Evolutionary conservation across 2,888 invertebrate genomes (phyloP).

Genomic region (Volucella inflata): DNA sequence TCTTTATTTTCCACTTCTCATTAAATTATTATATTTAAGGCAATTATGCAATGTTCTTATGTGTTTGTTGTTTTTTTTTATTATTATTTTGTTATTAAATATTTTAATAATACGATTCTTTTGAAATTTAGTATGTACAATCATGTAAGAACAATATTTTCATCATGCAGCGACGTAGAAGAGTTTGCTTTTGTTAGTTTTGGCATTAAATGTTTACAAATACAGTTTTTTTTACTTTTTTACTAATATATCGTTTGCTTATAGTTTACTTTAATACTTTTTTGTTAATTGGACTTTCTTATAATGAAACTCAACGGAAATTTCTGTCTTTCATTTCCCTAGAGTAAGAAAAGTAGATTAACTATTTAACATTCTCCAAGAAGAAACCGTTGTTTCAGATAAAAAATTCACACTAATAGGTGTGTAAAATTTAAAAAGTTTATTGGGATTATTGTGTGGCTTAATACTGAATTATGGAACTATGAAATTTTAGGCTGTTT

Average conservation of each 20-base stretch:
- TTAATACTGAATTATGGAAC: conserved; percentile 36
- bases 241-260: conserved; percentile 1
- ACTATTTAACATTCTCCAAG: conserved; percentile 45
- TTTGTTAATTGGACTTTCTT: conserved; percentile 54
- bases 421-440: conserved; percentile 6
- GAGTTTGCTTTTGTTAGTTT: conserved; percentile 10
- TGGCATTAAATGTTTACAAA: conserved; percentile 48
- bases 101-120: conserved; percentile 14
- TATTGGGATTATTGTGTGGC: conserved; percentile 3
- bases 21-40: conserved; percentile 60
- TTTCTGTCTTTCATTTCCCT: conserved; percentile 7
- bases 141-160: conserved; percentile 24
- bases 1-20: conserved; percentile 51
- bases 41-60: conserved; percentile 45
- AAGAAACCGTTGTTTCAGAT: conserved; percentile 62
- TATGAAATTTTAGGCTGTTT: conserved; percentile 25
- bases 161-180: conserved; percentile 13
- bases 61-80: neutral
- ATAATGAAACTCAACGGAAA: conserved; percentile 53
- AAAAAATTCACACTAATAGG: conserved; percentile 41
- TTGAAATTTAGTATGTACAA: conserved; percentile 23
- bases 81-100: neutral
- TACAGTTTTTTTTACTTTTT: conserved; percentile 29
- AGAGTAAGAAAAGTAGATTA: conserved; percentile 21
- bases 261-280: conserved; percentile 28